A percentile compares a stretch with the other conserved stretches of the same genome.
Evolutionary conservation across 2,888 invertebrate genomes (phyloP).

Genomic region (Drosophila parthenogenetica): DNA sequence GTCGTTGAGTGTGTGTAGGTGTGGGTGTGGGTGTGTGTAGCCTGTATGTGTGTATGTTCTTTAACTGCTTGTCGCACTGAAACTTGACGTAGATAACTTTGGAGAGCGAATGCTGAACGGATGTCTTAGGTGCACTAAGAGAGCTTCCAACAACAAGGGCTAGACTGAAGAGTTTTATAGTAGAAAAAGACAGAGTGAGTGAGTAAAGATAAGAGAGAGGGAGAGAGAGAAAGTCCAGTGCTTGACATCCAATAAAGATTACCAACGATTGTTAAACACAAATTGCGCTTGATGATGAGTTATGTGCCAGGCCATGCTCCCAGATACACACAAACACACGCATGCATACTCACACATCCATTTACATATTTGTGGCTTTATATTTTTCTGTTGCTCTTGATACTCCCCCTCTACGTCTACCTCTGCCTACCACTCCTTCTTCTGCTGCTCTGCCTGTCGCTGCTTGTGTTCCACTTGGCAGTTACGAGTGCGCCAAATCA

Average conservation of each 20-base stretch:
- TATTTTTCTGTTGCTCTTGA: conserved; percentile 5
- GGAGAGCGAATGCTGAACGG: conserved; percentile 43
- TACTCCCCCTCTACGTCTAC: neutral
- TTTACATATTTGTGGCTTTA: conserved; percentile 10
- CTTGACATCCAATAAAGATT: conserved; percentile 77
- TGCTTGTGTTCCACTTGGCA: conserved; percentile 25
- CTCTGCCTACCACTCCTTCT: neutral
- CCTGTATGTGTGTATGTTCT: conserved; percentile 20
- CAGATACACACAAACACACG: conserved; percentile 18
- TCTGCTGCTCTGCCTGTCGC: neutral
- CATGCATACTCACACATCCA: conserved; percentile 2
- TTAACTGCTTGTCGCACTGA: conserved; percentile 46
- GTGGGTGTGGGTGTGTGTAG: conserved; percentile 17
- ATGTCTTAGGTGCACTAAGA: conserved; percentile 47
- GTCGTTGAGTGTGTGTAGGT: neutral
- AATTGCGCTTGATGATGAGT: conserved; percentile 76
- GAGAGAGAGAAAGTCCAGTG: conserved; percentile 15
- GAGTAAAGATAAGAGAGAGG: neutral
- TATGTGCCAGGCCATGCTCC: conserved; percentile 43
- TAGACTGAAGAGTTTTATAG: neutral
- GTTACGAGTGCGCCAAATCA: conserved; percentile 58
- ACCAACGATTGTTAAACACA: conserved; percentile 78
- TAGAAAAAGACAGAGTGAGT: neutral
- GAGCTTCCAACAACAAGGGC: neutral
- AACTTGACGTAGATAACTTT: conserved; percentile 70